Evolutionary conservation across 2,797 vertebrate genomes (phyloP).

Genomic region (Brachyrhaphis roseni): DNA sequence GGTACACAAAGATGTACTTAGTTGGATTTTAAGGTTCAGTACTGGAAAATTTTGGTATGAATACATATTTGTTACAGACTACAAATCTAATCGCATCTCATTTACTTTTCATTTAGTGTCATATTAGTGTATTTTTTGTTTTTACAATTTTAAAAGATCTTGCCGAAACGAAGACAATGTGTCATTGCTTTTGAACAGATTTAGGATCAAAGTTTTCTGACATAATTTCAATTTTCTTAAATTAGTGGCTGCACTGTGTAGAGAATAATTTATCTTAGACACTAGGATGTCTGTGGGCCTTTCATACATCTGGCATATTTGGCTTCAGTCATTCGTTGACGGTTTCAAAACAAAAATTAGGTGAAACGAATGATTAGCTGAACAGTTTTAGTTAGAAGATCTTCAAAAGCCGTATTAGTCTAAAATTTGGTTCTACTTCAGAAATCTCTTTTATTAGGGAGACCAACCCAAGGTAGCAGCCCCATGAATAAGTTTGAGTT

Average conservation of each 20-base stretch:
- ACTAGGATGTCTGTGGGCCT: neutral
- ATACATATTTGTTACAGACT: neutral
- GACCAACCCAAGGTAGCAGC: neutral
- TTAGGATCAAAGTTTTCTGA: neutral
- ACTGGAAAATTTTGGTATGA: neutral
- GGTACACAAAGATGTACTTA: neutral
- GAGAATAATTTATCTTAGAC: neutral
- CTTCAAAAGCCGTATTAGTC: neutral
- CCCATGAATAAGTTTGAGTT: no score
- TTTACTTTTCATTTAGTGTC: neutral
- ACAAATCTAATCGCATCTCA: neutral
- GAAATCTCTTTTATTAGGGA: neutral
- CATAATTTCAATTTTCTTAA: neutral
- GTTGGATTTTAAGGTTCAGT: neutral
- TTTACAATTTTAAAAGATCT: neutral
- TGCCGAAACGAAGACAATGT: no score
- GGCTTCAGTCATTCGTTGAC: neutral
- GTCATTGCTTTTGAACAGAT: neutral
- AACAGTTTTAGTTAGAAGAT: neutral
- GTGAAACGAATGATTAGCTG: neutral
- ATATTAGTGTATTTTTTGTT: neutral
- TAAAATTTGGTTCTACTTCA: neutral
- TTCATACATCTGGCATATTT: neutral
- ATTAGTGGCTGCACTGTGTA: neutral
- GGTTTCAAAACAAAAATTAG: neutral